phyloP scores from a whole-genome alignment of 2,113 vertebrate genomes.

The Smithornis capensis region DNA sequence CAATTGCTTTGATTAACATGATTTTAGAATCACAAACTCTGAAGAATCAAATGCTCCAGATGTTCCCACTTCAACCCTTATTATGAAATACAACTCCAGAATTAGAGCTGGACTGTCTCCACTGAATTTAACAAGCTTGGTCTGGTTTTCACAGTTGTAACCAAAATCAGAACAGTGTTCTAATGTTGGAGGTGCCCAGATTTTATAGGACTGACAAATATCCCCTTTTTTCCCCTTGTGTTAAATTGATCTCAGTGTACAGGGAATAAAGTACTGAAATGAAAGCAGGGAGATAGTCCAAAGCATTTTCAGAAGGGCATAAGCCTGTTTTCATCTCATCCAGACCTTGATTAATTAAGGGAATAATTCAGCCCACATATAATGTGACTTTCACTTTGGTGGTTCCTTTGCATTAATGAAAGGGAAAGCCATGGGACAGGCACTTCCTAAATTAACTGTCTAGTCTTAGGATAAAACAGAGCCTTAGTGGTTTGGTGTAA shows the following conservation, averaged over 20 bases:
- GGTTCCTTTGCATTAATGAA: background rate
- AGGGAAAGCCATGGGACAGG: slow-evolving; percentile 2
- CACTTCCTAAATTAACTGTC: slow-evolving; percentile 15
- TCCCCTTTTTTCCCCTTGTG: background rate
- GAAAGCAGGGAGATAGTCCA: background rate
- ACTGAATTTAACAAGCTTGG: background rate
- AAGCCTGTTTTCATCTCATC: background rate
- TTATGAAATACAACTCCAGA: background rate
- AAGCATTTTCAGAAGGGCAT: background rate
- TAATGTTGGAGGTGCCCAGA: background rate
- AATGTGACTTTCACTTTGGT: background rate
- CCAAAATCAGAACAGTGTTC: background rate
- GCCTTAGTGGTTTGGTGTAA: background rate
- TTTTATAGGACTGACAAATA: background rate
- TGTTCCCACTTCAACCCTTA: background rate
- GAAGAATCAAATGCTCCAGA: background rate
- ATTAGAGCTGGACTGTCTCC: slow-evolving; percentile 2
- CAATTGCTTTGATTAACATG: background rate
- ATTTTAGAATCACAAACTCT: background rate
- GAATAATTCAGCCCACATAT: background rate
- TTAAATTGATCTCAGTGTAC: background rate
- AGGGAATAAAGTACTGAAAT: background rate
- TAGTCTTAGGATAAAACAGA: slow-evolving; percentile 24
- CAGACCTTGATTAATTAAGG: background rate
- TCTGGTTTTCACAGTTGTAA: background rate